Percentiles rank a stretch among this genome's conserved stretches.
Conservation (phyloP, 2,888 invertebrate species). For the Sabellastarte sp. region DNA sequence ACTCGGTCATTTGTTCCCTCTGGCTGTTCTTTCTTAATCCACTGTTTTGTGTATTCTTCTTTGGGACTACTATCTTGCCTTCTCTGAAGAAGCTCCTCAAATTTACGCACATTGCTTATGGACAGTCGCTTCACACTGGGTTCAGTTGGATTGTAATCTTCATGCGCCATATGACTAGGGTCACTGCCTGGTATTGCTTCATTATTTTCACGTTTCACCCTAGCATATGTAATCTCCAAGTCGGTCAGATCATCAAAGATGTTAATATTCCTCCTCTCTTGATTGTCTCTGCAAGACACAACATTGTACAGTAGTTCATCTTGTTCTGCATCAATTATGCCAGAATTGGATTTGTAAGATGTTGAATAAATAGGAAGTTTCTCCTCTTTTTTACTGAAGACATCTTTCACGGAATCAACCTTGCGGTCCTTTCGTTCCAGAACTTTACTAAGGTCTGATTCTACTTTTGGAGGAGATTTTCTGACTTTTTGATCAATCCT, state of each 20-base stretch:
- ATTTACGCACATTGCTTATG: slow-evolving; percentile 22
- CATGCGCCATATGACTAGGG: too few relatives aligned
- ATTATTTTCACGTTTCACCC: slow-evolving; percentile 40
- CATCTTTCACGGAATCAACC: slow-evolving; percentile 7
- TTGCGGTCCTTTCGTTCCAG: slow-evolving; percentile 6
- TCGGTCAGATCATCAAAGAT: slow-evolving; percentile 48
- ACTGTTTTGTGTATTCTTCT: slow-evolving; percentile 28
- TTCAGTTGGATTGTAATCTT: neutral
- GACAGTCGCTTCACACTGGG: slow-evolving; percentile 22
- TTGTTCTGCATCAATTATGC: too few relatives aligned
- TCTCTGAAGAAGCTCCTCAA: slow-evolving; percentile 21
- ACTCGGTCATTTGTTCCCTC: neutral
- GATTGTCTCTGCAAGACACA: slow-evolving; percentile 33
- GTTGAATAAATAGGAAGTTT: neutral
- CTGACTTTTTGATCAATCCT: neutral
- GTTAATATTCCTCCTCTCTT: slow-evolving; percentile 37
- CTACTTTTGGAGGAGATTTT: too few relatives aligned
- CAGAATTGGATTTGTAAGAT: neutral
- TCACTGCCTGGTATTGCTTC: neutral
- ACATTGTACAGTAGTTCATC: slow-evolving; percentile 19
- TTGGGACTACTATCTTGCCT: slow-evolving; percentile 8
- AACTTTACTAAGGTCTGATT: too few relatives aligned
- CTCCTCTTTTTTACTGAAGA: slow-evolving; percentile 12
- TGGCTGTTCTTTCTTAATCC: slow-evolving; percentile 15
- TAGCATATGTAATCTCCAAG: slow-evolving; percentile 48